Percentiles rank a stretch among this genome's conserved stretches.
These are phyloP conservation scores for Pogonomyrmex californicus DNA, from an alignment of 1,140 invertebrate genomes.

Conservation along the genomic window DNA sequence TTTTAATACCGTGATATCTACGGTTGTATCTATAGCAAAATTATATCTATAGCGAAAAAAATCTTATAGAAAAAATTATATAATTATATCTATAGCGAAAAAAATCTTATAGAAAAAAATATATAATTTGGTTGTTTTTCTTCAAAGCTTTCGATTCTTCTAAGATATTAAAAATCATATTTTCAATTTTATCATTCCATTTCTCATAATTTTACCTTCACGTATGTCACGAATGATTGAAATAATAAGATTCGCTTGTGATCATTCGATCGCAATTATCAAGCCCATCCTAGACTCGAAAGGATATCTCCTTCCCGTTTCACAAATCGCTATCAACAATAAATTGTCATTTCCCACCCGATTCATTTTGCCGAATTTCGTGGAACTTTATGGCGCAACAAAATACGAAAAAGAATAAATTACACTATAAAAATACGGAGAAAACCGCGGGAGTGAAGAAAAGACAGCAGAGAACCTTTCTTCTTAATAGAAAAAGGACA, in stretches of 20 bases:
- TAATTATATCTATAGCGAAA: neutral
- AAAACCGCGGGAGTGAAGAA: neutral
- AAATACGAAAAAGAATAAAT: conserved; percentile 60
- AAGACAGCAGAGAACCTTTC: neutral
- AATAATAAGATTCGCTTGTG: conserved; percentile 22
- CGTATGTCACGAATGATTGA: conserved; percentile 22
- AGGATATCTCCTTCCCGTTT: conserved; percentile 9
- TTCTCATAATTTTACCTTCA: neutral
- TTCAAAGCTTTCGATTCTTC: neutral
- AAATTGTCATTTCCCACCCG: conserved; percentile 13
- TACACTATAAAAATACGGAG: conserved; percentile 30
- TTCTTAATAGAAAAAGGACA: conserved; percentile 20
- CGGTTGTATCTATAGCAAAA: neutral
- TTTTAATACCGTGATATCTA: conserved; percentile 5
- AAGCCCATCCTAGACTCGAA: conserved; percentile 13
- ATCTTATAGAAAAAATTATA: conserved; percentile 1
- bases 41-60: neutral
- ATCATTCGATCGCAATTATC: neutral
- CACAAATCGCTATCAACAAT: conserved; percentile 52
- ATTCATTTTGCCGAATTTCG: conserved; percentile 19
- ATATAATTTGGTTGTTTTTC: neutral
- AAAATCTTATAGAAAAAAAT: neutral
- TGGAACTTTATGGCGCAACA: conserved; percentile 26
- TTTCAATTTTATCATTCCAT: neutral
- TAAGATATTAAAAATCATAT: neutral